Conservation (phyloP, 2,113 vertebrate genomes). For the Natator depressus region DNA sequence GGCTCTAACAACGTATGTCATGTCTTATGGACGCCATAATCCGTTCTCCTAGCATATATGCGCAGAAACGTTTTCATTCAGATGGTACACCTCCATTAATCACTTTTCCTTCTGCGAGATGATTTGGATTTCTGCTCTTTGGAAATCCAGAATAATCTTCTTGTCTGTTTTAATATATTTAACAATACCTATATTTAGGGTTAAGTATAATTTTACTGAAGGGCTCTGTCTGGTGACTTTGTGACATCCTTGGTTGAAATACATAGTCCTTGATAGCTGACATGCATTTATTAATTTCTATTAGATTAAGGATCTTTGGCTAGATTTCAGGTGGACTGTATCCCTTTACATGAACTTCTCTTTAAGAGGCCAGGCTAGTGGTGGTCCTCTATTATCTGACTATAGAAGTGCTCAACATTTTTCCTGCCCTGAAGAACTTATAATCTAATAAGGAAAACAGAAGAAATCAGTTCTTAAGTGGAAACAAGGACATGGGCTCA, state of each 20-base stretch:
- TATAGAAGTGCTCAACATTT: background rate
- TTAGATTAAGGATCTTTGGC: background rate
- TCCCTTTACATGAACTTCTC: background rate
- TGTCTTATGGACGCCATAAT: background rate
- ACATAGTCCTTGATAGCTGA: background rate
- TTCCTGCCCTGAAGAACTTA: background rate
- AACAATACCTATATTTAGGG: background rate
- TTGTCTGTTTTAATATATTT: background rate
- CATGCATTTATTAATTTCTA: background rate
- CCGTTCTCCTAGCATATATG: rapidly evolving
- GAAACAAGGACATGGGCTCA: background rate
- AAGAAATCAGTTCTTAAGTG: conserved; percentile 17
- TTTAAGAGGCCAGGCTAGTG: background rate
- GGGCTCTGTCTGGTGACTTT: background rate
- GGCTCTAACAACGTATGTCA: background rate
- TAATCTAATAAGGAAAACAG: background rate
- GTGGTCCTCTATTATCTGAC: background rate
- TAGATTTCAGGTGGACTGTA: background rate
- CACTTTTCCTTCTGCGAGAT: background rate
- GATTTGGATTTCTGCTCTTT: conserved; percentile 12
- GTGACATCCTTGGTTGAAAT: background rate
- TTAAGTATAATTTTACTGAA: background rate
- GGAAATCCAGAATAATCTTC: conserved; percentile 2
- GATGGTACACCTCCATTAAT: background rate
- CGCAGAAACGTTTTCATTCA: background rate